Percentiles rank a stretch among this genome's conserved stretches.
These are phyloP conservation scores for Mesoligia furuncula DNA, from an alignment of 2,888 invertebrate species.

Conservation along the genomic window DNA sequence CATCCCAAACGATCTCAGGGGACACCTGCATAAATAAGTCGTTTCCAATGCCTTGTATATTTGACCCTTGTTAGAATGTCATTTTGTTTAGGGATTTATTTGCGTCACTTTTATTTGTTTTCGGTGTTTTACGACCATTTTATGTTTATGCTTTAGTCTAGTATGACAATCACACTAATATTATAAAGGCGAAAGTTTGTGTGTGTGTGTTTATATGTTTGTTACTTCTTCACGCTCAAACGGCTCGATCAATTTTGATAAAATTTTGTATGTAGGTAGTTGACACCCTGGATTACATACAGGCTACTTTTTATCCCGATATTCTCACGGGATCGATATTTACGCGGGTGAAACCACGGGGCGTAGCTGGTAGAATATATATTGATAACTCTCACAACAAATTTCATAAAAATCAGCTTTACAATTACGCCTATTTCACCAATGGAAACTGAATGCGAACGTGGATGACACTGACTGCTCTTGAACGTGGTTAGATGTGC, in stretches of 20 bases:
- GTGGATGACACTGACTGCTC: not conserved
- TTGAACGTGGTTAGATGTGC: too few species aligned
- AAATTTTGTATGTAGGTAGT: too few species aligned
- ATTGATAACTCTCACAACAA: not conserved
- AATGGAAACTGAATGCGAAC: not conserved
- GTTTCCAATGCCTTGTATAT: slow-evolving; percentile 55
- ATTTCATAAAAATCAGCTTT: not conserved
- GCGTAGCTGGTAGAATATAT: too few species aligned
- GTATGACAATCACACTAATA: slow-evolving; percentile 2
- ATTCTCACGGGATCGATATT: too few species aligned
- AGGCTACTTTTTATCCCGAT: too few species aligned
- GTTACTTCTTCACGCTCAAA: too few species aligned
- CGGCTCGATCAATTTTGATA: too few species aligned
- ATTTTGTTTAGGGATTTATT: slow-evolving; percentile 41
- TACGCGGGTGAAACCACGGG: too few species aligned
- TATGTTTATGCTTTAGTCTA: not conserved
- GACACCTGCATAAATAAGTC: slow-evolving; percentile 49
- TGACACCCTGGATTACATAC: too few species aligned
- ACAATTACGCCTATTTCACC: not conserved
- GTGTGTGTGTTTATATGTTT: too few species aligned
- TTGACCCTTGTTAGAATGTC: slow-evolving; percentile 50
- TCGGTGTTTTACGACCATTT: not conserved
- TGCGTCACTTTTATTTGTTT: slow-evolving; percentile 24
- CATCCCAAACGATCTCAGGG: slow-evolving; percentile 14
- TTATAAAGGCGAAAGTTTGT: too few species aligned